Evolutionary conservation across 2,113 vertebrate genomes (phyloP), one percentile per base, ranked within the genome.

Genomic region (Scartelaos histophorus): DNA sequence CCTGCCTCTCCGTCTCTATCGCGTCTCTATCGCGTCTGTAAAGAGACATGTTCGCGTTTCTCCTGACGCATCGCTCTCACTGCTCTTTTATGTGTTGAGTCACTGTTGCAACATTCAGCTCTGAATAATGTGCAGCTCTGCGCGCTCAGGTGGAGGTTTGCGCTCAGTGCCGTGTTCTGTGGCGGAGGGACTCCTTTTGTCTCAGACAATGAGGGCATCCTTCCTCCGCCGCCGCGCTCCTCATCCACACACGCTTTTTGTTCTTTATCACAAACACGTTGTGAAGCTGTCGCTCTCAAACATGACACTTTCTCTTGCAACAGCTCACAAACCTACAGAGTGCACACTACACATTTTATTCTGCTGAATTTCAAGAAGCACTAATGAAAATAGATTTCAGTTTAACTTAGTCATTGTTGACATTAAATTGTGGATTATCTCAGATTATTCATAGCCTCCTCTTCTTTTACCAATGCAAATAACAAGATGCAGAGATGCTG

Each of bases 131-230:
- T 75, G 24, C 11, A 49, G 24, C 53, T 29, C 35, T 38, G 34
- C 70, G 34, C 6, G 45, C n/a, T 38, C 67, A 62, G 13, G 15
- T 16, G 16, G 24, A 67, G 43, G 49, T 43, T 21, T 43, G 19
- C 45, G 17, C 73, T 70, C 73, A 45, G 72, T 84, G 66, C 80
- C 65, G 81, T 54, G 67, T 82, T 69, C 51, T 75, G 69, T 71
- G 79, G 82, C 69, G 67, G 58, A 71, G 35, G 73, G 78, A 77
- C 65, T 81, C 58, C 80, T 87, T 86, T 91, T 91, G 82, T 91
- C 71, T 84, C n/a, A 69, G 70, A 88, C 87, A 91, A 90, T 88
- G 78, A 85, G 85, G 88, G 87, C 85, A 87, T 77, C 78, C 53
- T 90, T 81, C 85, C 87, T 84, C 75, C 75, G 69, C 73, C 51